Percentiles rank a stretch among this genome's conserved stretches.
Conservation (phyloP, 2,113 vertebrate species). For the Malurus cyaneus region DNA sequence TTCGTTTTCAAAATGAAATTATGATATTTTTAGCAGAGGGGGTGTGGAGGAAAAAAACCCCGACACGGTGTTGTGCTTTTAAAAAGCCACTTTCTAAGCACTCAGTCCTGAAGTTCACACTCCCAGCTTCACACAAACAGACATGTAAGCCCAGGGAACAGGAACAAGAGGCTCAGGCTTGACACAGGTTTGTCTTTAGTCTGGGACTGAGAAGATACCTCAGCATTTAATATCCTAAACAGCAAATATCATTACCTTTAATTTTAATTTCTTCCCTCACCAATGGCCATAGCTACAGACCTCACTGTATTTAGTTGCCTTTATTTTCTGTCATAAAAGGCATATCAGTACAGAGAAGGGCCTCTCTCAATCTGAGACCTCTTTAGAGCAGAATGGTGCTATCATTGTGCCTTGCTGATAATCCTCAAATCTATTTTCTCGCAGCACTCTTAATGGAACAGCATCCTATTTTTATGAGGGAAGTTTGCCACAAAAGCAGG, state of each 20-base stretch:
- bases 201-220: neutral
- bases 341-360: neutral
- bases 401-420: neutral
- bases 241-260: neutral
- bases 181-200: neutral
- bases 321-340: neutral
- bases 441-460: conserved; percentile 4
- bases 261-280: neutral
- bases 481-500: conserved; percentile 35
- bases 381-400: neutral
- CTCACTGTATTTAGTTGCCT: neutral
- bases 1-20: neutral
- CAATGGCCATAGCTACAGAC: neutral
- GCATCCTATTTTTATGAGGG: neutral
- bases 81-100: neutral
- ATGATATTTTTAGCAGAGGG: neutral
- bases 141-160: neutral
- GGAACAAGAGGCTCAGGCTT: neutral
- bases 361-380: neutral
- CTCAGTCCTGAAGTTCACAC: neutral
- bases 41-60: fast-evolving
- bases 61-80: neutral
- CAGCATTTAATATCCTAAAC: neutral
- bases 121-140: neutral
- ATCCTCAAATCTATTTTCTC: neutral